These are phyloP conservation scores for Pristiophorus japonicus DNA, from an alignment of 2,113 vertebrate genomes.

Conservation along the genomic window DNA sequence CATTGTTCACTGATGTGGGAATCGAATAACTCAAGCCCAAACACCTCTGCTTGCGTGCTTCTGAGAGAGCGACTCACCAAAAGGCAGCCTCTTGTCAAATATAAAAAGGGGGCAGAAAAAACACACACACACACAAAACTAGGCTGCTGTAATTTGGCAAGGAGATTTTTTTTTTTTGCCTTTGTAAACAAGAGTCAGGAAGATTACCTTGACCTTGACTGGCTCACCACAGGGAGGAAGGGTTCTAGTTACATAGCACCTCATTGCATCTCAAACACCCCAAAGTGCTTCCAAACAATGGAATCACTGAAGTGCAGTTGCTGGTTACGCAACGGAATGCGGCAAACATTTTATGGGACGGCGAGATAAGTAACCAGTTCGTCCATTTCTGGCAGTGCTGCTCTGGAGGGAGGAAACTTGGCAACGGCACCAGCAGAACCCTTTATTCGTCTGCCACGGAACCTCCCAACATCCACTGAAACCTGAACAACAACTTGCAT, in stretches of 20 bases:
- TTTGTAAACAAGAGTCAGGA: too few relatives aligned
- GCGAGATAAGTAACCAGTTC: too few relatives aligned
- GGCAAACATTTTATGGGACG: too few relatives aligned
- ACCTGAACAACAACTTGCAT: too few relatives aligned
- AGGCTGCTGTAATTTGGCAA: neutral
- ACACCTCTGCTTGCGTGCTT: neutral
- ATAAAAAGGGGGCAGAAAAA: neutral
- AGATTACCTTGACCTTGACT: too few relatives aligned
- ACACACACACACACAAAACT: too few relatives aligned
- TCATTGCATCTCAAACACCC: neutral
- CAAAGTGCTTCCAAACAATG: neutral
- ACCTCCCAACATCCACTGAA: too few relatives aligned
- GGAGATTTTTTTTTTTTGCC: neutral
- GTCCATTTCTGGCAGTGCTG: too few relatives aligned
- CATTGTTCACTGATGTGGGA: neutral
- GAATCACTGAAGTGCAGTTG: neutral
- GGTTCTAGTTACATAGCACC: neutral
- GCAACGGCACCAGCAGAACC: too few relatives aligned
- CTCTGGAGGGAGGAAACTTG: too few relatives aligned
- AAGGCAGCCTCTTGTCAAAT: neutral
- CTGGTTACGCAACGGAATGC: too few relatives aligned
- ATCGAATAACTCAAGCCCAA: neutral
- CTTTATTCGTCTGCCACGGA: too few relatives aligned
- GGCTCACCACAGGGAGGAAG: neutral
- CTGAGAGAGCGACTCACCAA: neutral